Evolutionary conservation across 2,113 vertebrate genomes (phyloP).

Genomic region (Nothobranchius kuhntae): DNA sequence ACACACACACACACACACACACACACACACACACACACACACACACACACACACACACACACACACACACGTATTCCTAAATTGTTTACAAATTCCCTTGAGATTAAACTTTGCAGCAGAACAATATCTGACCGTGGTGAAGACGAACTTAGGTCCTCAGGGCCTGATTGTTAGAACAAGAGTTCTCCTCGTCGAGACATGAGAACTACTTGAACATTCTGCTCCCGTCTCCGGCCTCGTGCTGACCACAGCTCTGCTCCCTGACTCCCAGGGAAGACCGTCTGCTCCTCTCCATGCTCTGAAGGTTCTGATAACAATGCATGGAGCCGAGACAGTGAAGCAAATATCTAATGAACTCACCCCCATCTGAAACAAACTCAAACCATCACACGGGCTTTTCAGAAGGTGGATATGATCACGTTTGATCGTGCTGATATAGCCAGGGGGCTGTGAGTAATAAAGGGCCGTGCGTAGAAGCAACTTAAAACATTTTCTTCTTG

Average conservation of each 20-base stretch:
- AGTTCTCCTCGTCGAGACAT: conserved; percentile 67
- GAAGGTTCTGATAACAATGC: conserved; percentile 58
- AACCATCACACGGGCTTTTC: conserved; percentile 10
- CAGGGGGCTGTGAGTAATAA: not conserved
- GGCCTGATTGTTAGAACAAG: conserved; percentile 73
- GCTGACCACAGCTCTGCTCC: conserved; percentile 50
- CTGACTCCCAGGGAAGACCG: conserved; percentile 31
- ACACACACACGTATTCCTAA: conserved; percentile 48
- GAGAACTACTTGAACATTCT: conserved; percentile 59
- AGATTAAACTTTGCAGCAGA: conserved; percentile 69
- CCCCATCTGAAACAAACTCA: not conserved
- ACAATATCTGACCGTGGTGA: conserved; percentile 67
- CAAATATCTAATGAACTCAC: conserved; percentile 25
- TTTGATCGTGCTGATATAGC: conserved; percentile 8
- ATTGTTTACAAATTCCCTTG: conserved; percentile 73
- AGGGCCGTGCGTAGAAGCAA: not conserved
- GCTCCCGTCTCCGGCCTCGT: conserved; percentile 43
- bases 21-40: conserved; percentile 20
- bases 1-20: not conserved
- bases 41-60: conserved; percentile 14
- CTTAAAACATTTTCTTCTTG: conserved; percentile 1
- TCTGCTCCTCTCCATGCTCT: conserved; percentile 55
- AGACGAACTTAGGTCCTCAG: conserved; percentile 66
- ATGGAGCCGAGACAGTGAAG: conserved; percentile 19
- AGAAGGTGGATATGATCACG: not conserved